phyloP scores from a whole-genome alignment of 2,888 invertebrate genomes.

The Lycocerus yunnanus region DNA sequence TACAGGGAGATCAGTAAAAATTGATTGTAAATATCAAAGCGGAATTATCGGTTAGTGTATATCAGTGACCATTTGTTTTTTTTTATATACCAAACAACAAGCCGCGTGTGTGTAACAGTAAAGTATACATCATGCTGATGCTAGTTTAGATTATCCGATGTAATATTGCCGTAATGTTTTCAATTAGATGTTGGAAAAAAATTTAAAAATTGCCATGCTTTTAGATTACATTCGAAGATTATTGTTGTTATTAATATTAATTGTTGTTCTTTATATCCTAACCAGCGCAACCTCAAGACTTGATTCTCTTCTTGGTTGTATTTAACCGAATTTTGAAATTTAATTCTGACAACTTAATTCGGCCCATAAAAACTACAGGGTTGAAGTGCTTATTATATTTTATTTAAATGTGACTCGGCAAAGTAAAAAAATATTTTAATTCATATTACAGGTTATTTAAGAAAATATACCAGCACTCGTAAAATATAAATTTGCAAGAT shows the following conservation, averaged over 20 bases:
- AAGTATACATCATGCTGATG: conserved; percentile 30
- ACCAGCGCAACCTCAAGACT: neutral
- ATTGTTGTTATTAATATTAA: conserved; percentile 34
- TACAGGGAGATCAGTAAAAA: conserved; percentile 11
- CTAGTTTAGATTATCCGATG: conserved; percentile 36
- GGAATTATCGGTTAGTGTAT: conserved; percentile 12
- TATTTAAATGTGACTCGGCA: conserved; percentile 8
- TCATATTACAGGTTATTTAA: conserved; percentile 5
- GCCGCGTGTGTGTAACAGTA: conserved; percentile 9
- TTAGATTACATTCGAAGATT: conserved; percentile 30
- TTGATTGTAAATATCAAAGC: conserved; percentile 14
- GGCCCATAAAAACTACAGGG: neutral
- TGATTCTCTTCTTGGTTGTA: neutral
- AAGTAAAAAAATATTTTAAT: conserved; percentile 5
- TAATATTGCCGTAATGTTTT: conserved; percentile 37
- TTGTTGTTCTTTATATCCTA: conserved; percentile 3
- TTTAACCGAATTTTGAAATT: neutral
- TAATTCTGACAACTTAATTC: neutral
- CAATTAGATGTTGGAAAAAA: conserved; percentile 35
- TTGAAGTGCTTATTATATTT: neutral
- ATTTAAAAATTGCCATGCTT: conserved; percentile 14
- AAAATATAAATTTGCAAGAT: conserved; percentile 9
- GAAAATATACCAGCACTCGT: conserved; percentile 5
- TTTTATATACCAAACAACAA: conserved; percentile 11
- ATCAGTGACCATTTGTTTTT: conserved; percentile 10